Conservation (phyloP, 2,888 invertebrate species). For the Taenaris catops region DNA sequence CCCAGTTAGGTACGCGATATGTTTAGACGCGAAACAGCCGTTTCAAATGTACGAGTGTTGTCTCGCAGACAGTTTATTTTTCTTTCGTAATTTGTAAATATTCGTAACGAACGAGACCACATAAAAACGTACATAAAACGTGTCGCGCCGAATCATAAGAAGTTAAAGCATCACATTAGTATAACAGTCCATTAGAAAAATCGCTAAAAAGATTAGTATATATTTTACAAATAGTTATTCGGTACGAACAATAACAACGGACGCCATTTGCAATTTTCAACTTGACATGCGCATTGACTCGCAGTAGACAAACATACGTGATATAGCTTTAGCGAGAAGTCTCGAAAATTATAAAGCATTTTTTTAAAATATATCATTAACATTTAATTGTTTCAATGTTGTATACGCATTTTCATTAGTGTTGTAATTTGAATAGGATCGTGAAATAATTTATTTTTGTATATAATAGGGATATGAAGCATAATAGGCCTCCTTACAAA, state of each 20-base stretch:
- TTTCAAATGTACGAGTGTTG: no score
- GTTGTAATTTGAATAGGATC: no score
- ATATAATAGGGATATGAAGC: no score
- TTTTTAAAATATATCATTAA: background rate
- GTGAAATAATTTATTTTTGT: no score
- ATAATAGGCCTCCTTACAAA: constrained; percentile 39
- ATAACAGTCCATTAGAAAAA: constrained; percentile 79
- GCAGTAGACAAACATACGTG: constrained; percentile 66
- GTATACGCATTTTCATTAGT: no score
- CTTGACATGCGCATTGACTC: constrained; percentile 85
- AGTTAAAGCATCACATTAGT: constrained; percentile 74
- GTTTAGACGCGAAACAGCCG: no score
- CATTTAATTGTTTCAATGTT: no score
- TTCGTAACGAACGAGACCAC: no score
- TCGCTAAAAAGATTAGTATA: constrained; percentile 83
- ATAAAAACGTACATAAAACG: constrained; percentile 74
- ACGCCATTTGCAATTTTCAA: constrained; percentile 98
- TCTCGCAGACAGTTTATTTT: no score
- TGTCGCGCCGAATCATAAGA: constrained; percentile 69
- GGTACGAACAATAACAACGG: constrained; percentile 99
- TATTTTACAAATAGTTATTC: constrained; percentile 86
- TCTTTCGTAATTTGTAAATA: no score
- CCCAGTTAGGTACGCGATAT: no score
- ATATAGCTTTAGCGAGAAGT: constrained; percentile 51
- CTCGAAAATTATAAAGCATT: background rate